phyloP scores from a whole-genome alignment of 2,113 vertebrate species.

The Coptodon bakossiorum region DNA sequence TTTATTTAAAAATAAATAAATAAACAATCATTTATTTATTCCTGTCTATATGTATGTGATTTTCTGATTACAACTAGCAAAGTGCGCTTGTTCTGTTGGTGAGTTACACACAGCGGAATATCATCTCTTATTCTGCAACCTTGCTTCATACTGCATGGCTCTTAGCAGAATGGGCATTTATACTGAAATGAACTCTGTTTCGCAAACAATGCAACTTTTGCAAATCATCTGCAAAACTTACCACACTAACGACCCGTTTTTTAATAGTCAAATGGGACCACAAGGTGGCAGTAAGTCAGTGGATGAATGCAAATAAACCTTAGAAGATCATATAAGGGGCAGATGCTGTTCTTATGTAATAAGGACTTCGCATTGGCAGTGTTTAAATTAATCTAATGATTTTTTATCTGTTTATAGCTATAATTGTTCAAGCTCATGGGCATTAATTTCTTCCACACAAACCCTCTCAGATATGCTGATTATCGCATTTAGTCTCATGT shows the following conservation, averaged over 20 bases:
- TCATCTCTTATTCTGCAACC: background rate
- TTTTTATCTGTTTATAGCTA: background rate
- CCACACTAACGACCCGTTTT: background rate
- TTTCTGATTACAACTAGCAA: background rate
- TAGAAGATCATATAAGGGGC: too few relatives aligned
- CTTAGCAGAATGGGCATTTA: background rate
- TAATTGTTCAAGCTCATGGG: background rate
- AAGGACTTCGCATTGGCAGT: background rate
- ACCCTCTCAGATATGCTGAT: background rate
- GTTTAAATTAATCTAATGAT: background rate
- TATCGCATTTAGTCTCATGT: background rate
- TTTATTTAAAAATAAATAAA: background rate
- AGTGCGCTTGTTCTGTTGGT: background rate
- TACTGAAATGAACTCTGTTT: background rate
- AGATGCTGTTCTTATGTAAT: background rate
- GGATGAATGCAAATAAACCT: background rate
- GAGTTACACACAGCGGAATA: rapidly evolving
- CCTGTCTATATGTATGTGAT: background rate
- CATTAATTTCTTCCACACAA: background rate
- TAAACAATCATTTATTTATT: background rate
- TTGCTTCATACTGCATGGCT: background rate
- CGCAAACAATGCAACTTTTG: background rate
- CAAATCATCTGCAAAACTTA: background rate
- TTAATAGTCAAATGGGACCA: background rate
- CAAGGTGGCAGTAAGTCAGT: background rate